A percentile compares a stretch with the other conserved stretches of the same genome.
These are phyloP conservation scores for Brevimyrus niger DNA, from an alignment of 2,113 vertebrate genomes.

Conservation along the genomic window DNA sequence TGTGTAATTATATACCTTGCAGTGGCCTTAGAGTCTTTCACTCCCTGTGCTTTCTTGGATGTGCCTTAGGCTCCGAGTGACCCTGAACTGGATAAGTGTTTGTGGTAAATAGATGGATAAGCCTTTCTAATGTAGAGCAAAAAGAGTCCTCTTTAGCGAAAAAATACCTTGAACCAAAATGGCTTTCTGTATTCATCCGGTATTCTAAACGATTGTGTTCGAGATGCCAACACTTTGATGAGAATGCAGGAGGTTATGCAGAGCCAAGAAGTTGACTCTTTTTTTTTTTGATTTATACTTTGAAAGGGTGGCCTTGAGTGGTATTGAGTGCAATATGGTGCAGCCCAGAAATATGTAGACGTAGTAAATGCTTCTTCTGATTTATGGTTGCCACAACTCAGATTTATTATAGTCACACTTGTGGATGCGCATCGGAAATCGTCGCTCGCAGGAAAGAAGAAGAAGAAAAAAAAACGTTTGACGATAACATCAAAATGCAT, in stretches of 20 bases:
- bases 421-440: not conserved
- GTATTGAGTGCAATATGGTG: not conserved
- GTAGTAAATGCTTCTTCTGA: not conserved
- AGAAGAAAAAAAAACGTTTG: not conserved
- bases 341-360: not conserved
- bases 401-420: not conserved
- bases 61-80: not conserved
- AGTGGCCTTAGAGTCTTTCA: not conserved
- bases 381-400: not conserved
- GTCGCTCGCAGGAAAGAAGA: not conserved
- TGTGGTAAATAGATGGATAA: not conserved
- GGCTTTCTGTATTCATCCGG: not conserved
- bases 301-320: not conserved
- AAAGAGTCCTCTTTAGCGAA: not conserved
- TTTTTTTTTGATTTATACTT: not conserved
- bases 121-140: not conserved
- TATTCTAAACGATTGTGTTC: not conserved
- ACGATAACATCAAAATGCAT: not conserved
- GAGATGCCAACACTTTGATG: not conserved
- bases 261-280: not conserved
- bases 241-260: not conserved
- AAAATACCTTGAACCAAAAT: not conserved
- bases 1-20: not conserved
- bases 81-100: not conserved
- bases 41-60: not conserved